These are phyloP conservation scores for Pammene aurita DNA, from an alignment of 2,888 invertebrate species.

Conservation along the genomic window DNA sequence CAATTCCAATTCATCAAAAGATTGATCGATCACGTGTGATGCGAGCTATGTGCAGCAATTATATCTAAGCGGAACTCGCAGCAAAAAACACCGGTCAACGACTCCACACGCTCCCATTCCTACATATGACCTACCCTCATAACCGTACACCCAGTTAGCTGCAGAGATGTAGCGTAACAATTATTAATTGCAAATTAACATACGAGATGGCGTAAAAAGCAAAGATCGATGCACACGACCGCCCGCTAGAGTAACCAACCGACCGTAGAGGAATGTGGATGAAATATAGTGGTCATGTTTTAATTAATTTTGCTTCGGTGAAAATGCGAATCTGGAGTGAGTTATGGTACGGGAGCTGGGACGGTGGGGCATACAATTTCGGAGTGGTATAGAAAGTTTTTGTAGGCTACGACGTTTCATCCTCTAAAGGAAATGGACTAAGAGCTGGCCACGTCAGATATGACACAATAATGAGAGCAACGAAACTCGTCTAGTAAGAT, in stretches of 20 bases:
- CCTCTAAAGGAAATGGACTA: too few relatives aligned
- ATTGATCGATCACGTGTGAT: conserved; percentile 35
- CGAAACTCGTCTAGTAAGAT: too few relatives aligned
- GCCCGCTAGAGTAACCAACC: conserved; percentile 47
- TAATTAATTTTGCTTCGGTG: conserved; percentile 42
- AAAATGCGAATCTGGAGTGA: conserved; percentile 39
- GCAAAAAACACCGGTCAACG: conserved; percentile 46
- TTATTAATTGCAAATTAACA: conserved; percentile 59
- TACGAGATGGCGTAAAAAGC: conserved; percentile 53
- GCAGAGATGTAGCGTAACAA: conserved; percentile 54
- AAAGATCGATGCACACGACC: conserved; percentile 62
- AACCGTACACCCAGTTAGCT: conserved; percentile 49
- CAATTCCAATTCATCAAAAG: conserved; percentile 21
- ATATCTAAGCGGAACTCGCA: conserved; percentile 36
- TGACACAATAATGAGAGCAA: too few relatives aligned
- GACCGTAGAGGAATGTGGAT: conserved; percentile 40
- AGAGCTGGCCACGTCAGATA: too few relatives aligned
- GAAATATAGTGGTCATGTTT: conserved; percentile 38
- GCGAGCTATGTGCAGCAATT: conserved; percentile 37
- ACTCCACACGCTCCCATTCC: conserved; percentile 62
- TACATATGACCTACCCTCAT: conserved; percentile 55
- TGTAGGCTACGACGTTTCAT: too few relatives aligned
- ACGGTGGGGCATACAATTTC: conserved; percentile 15
- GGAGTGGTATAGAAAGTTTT: conserved; percentile 1
- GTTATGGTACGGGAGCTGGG: conserved; percentile 24